Conservation (phyloP, 2,888 invertebrate genomes). For the Cephus sareptanus region DNA sequence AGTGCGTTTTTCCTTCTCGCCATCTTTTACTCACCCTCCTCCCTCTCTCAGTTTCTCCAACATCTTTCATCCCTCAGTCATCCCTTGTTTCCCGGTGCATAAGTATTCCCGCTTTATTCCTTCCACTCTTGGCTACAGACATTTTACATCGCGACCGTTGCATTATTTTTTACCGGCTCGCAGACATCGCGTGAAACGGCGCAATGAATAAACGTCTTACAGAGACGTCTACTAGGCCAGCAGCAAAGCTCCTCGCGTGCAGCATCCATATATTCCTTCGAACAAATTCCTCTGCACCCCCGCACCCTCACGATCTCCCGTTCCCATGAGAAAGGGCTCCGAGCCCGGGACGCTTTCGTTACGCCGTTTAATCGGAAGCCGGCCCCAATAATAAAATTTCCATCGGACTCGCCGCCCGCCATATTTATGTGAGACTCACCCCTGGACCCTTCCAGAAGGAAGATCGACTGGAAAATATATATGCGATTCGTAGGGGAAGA, state of each 20-base stretch:
- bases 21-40: neutral
- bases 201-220: neutral
- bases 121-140: neutral
- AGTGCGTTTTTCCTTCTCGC: slow-evolving; percentile 1
- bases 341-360: neutral
- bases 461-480: neutral
- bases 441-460: neutral
- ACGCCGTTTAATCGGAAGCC: neutral
- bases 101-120: neutral
- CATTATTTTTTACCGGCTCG: neutral
- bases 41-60: neutral
- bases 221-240: neutral
- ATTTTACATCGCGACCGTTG: neutral
- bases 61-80: neutral
- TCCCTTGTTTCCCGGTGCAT: neutral
- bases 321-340: neutral
- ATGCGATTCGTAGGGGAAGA: neutral
- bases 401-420: neutral
- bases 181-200: neutral
- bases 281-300: neutral
- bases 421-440: neutral
- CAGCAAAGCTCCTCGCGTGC: neutral
- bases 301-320: neutral
- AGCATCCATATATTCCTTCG: neutral
- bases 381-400: neutral